Conservation (phyloP, 2,113 vertebrate species). For the Trichechus manatus region DNA sequence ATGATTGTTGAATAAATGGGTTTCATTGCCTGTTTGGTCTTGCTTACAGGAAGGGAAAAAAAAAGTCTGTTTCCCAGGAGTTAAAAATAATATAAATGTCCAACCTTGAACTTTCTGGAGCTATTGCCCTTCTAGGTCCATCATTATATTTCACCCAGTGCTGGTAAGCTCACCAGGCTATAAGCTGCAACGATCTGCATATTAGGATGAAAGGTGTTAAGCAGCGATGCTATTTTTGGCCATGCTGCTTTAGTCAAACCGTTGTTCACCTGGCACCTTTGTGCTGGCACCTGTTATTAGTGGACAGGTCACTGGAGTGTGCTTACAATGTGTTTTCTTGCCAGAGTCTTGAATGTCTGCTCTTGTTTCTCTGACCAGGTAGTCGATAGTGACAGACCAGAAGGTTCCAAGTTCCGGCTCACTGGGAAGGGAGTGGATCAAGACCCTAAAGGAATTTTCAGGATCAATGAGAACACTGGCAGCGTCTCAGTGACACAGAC, state of each 20-base stretch:
- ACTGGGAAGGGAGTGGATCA: slow-evolving; percentile 96
- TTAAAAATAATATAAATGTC: slow-evolving; percentile 8
- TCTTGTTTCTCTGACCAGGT: slow-evolving; percentile 88
- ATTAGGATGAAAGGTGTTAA: not conserved
- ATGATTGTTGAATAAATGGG: not conserved
- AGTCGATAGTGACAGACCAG: slow-evolving; percentile 90
- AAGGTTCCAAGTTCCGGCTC: slow-evolving; percentile 93
- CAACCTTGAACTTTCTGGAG: not conserved
- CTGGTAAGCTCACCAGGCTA: not conserved
- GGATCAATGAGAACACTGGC: slow-evolving; percentile 93
- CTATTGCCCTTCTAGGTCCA: not conserved
- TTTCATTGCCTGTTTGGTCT: not conserved
- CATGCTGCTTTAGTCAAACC: not conserved
- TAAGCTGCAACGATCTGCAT: not conserved
- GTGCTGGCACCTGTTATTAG: not conserved
- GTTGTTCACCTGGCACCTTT: not conserved
- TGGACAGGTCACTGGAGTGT: not conserved
- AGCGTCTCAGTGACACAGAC: slow-evolving; percentile 93
- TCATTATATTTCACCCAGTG: not conserved
- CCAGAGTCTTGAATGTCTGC: not conserved
- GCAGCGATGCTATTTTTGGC: not conserved
- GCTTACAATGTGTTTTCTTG: not conserved
- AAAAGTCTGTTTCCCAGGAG: not conserved
- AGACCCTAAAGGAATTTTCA: slow-evolving; percentile 95
- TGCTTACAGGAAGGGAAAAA: not conserved